These are phyloP conservation scores for Forbesichthys papilliferus DNA, from an alignment of 2,113 vertebrate genomes.

Conservation along the genomic window DNA sequence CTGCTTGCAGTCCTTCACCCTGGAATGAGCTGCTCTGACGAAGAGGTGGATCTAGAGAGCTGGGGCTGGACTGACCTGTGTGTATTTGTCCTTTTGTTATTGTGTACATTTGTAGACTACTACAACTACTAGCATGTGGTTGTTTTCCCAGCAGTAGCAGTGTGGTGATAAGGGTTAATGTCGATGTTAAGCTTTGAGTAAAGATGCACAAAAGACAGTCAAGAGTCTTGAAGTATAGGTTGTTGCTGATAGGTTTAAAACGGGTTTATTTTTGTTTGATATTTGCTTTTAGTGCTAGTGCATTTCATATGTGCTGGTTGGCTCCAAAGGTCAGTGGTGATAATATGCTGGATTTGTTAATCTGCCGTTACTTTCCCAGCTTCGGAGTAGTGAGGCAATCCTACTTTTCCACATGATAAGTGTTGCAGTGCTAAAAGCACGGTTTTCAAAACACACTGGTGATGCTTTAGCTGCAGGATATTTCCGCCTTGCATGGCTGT, in stretches of 20 bases:
- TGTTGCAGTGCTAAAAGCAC: background rate
- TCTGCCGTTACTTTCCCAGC: background rate
- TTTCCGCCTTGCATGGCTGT: background rate
- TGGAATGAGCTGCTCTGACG: constrained; percentile 58
- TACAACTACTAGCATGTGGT: background rate
- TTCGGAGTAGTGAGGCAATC: too few species aligned
- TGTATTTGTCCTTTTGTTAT: constrained; percentile 41
- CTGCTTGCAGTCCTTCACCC: background rate
- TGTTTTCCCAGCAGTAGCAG: background rate
- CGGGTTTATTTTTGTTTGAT: background rate
- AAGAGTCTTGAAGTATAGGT: background rate
- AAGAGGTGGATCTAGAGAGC: constrained; percentile 65
- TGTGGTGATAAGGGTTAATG: background rate
- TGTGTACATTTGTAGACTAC: background rate
- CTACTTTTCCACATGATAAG: background rate
- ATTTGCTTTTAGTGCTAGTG: background rate
- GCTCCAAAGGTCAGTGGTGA: background rate
- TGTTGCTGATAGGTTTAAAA: background rate
- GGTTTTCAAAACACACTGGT: background rate
- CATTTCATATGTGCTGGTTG: background rate
- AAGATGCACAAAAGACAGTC: too few species aligned
- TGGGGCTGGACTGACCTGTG: constrained; percentile 77
- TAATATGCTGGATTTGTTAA: background rate
- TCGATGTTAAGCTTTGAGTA: background rate
- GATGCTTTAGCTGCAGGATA: background rate